A percentile compares a stretch with the other conserved stretches of the same genome.
Evolutionary conservation across 2,888 invertebrate genomes (phyloP).

Genomic region (Brachynemurus nebulosus): DNA sequence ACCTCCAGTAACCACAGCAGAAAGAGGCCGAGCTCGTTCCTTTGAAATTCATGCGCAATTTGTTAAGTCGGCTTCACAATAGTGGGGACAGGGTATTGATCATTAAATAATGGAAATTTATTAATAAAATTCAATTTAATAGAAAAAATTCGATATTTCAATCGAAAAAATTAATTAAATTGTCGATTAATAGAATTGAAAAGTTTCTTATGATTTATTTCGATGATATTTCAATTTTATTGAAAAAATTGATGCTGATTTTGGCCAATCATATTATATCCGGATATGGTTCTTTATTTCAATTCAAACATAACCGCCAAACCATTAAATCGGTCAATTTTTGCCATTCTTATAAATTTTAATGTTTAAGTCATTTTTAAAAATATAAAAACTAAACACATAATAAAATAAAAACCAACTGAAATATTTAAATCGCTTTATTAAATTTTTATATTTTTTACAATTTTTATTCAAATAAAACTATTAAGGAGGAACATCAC

Average conservation of each 20-base stretch:
- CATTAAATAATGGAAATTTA: neutral
- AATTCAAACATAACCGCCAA: neutral
- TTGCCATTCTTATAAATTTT: no score
- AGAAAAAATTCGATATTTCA: neutral
- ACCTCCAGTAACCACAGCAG: constrained; percentile 27
- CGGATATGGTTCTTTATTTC: neutral
- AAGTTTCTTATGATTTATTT: neutral
- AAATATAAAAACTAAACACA: no score
- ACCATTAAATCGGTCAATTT: no score
- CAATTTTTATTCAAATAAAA: no score
- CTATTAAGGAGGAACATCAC: no score
- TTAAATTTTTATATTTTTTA: no score
- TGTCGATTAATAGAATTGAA: neutral
- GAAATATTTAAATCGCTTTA: no score
- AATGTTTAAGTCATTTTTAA: no score
- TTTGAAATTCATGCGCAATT: constrained; percentile 21
- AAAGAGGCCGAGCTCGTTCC: constrained; percentile 24
- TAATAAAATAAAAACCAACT: no score
- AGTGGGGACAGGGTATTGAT: constrained; percentile 2
- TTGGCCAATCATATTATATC: neutral
- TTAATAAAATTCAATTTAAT: neutral
- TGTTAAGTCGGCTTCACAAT: neutral
- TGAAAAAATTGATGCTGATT: neutral
- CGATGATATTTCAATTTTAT: no score
- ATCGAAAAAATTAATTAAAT: neutral